Conservation (phyloP, 2,113 vertebrate genomes). For the Sminthopsis crassicaudata region DNA sequence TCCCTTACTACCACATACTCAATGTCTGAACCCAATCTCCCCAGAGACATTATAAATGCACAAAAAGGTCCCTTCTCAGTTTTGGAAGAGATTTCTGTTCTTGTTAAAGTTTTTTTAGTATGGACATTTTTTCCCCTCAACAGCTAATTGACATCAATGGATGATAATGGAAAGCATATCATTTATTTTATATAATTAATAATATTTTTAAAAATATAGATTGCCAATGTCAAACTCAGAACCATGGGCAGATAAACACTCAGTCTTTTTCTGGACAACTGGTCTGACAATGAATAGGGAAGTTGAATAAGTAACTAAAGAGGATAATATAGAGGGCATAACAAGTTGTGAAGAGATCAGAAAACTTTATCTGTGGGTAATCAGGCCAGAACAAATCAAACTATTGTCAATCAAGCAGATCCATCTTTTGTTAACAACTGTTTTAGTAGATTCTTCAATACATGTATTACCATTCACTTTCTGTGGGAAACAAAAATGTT, state of each 20-base stretch:
- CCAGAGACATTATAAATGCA: not conserved
- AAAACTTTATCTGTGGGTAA: not conserved
- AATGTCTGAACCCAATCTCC: not conserved
- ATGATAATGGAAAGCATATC: not conserved
- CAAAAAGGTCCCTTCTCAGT: not conserved
- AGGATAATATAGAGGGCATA: not conserved
- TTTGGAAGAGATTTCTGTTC: not conserved
- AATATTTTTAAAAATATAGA: not conserved
- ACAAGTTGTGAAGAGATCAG: not conserved
- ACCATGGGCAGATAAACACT: not conserved
- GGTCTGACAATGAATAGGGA: not conserved
- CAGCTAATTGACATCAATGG: not conserved
- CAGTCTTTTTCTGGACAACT: not conserved
- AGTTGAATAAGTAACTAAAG: not conserved
- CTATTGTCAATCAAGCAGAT: not conserved
- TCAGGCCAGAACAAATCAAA: not conserved
- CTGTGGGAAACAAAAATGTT: constrained; percentile 10
- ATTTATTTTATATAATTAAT: not conserved
- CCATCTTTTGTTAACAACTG: not conserved
- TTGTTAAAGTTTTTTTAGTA: not conserved
- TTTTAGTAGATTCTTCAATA: not conserved
- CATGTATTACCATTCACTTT: not conserved
- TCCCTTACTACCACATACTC: not conserved
- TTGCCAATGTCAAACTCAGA: not conserved
- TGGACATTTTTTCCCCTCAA: not conserved